Evolutionary conservation across 2,113 vertebrate species (phyloP), one percentile per base, ranked within the genome.

Genomic region (Oryctolagus cuniculus): DNA sequence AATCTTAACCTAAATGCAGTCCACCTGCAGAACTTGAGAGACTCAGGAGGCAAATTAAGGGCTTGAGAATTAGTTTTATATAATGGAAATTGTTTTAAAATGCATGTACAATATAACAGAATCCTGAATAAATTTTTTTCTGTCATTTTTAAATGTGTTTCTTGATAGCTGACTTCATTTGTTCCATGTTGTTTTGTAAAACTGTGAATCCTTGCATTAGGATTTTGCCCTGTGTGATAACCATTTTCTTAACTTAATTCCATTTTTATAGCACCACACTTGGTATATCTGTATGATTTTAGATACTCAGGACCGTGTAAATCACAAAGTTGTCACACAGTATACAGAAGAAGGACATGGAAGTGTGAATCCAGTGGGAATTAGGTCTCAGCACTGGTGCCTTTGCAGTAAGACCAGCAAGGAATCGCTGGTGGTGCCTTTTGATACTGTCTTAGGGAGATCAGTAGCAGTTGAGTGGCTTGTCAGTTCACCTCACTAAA

Each of bases 91-190:
- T 74, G 3, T 13, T 49, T 81, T 89, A 82, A 24, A 78, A 79
- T 79, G 6, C 64, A 31, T 74, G 51, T 38, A 34, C 24, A 27
- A 2, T 92, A 53, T 38, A 86, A 66, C 2, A 82, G 53, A 36
- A 86, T 58, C 27, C 66, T 89, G 67, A 89, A 61, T 84, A 82
- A 86, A 74, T n/a, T 8, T 25, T 44, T 2, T 72, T 93, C 89
- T 81, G 19, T 82, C 27, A 49, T 15, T 92, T 95, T 5, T 94
- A 61, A 91, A 72, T 27, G 9, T 75, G 24, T 13, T 55, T 85
- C 24, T 89, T 95, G 86, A 77, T 92, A 87, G 86, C 25, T 85
- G 44, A 49, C 38, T 72, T 73, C 83, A 69, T 63, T 84, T 85
- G n/a, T 66, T 79, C n/a, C 4, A 21, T 80, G 3, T 80, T 91